Evolutionary conservation across 2,888 invertebrate species (phyloP).

Genomic region (Drosophila birchii): DNA sequence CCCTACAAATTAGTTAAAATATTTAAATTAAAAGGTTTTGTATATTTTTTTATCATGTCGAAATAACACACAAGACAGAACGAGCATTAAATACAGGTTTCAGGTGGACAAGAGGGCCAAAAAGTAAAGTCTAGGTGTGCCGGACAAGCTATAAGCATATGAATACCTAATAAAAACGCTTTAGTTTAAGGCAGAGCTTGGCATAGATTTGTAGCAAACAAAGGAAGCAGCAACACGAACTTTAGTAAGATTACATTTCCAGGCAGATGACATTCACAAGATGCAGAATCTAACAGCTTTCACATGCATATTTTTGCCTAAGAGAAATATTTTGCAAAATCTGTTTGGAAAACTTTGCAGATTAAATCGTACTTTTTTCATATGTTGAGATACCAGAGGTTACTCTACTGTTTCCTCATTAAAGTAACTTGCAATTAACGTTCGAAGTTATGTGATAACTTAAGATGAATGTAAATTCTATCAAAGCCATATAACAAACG

Average conservation of each 20-base stretch:
- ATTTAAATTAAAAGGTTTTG: neutral
- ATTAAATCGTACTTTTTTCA: neutral
- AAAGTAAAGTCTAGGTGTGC: neutral
- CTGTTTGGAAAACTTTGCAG: neutral
- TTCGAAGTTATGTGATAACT: neutral
- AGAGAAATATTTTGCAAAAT: conserved; percentile 11
- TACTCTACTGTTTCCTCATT: neutral
- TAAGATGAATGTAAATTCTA: neutral
- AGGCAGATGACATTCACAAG: conserved; percentile 19
- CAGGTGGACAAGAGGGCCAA: conserved; percentile 11
- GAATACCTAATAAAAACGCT: conserved; percentile 29
- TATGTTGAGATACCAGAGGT: neutral
- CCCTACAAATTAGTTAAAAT: neutral
- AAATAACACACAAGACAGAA: neutral
- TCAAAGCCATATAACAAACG: no score
- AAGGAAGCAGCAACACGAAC: conserved; percentile 7
- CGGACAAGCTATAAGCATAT: conserved; percentile 20
- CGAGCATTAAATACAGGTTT: conserved; percentile 8
- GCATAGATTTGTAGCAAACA: conserved; percentile 28
- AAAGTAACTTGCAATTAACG: neutral
- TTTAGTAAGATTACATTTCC: conserved; percentile 16
- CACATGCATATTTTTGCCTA: conserved; percentile 35
- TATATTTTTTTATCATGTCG: neutral
- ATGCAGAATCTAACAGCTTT: conserved; percentile 25
- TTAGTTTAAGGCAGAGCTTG: conserved; percentile 24